phyloP scores from a whole-genome alignment of 2,797 vertebrate genomes.

The Manis crassicaudata region DNA sequence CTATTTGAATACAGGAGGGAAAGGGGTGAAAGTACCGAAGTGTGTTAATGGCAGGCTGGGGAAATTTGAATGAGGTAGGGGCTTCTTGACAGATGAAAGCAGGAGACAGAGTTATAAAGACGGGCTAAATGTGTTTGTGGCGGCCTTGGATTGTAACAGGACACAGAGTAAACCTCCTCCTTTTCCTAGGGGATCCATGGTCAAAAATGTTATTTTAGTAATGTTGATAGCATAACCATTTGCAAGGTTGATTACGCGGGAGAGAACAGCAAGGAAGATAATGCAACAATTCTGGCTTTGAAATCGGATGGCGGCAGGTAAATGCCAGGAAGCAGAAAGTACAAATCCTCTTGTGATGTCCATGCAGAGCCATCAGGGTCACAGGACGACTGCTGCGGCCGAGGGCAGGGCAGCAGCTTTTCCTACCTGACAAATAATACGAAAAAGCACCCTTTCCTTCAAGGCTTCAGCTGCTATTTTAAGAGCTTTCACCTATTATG shows the following conservation, averaged over 20 bases:
- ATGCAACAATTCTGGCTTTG: background rate
- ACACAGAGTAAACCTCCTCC: background rate
- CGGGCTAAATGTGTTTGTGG: background rate
- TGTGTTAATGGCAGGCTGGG: background rate
- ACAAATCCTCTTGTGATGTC: background rate
- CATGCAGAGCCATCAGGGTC: rapidly evolving
- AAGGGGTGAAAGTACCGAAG: background rate
- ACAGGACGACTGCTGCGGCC: background rate
- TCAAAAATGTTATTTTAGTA: background rate
- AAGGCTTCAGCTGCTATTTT: background rate
- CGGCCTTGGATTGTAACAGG: background rate
- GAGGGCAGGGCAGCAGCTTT: background rate
- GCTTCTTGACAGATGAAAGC: too few relatives aligned
- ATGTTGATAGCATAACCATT: background rate
- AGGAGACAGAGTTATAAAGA: background rate
- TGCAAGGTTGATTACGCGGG: background rate
- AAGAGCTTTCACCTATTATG: background rate
- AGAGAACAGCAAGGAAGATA: background rate
- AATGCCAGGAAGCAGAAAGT: background rate
- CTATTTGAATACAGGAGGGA: background rate
- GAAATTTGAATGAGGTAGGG: background rate
- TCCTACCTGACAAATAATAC: background rate
- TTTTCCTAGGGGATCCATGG: background rate
- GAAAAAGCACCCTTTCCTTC: background rate
- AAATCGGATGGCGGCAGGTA: background rate